Conservation (phyloP, 2,888 invertebrate species). For the Ornithoptera alexandrae region DNA sequence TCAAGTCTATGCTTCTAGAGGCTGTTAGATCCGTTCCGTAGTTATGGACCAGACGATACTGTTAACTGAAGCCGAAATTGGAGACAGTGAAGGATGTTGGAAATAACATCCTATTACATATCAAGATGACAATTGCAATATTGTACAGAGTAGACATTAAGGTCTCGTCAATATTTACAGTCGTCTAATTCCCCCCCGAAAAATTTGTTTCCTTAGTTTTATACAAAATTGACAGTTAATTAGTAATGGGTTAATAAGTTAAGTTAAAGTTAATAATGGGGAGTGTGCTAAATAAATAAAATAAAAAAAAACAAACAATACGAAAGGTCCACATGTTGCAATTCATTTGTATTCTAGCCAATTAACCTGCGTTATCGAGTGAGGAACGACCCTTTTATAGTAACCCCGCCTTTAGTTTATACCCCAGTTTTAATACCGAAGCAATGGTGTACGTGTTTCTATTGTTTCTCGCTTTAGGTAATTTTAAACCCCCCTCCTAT, state of each 20-base stretch:
- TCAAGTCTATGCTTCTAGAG: too few relatives aligned
- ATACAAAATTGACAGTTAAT: not conserved
- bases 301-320: not conserved
- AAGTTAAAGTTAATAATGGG: not conserved
- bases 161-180: too few relatives aligned
- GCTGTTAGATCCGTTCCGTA: too few relatives aligned
- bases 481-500: constrained; percentile 31
- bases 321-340: constrained; percentile 5
- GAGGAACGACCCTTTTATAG: constrained; percentile 51
- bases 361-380: constrained; percentile 54
- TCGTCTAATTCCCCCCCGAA: too few relatives aligned
- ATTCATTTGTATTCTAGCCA: constrained; percentile 45
- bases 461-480: constrained; percentile 38
- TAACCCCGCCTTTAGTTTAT: constrained; percentile 53
- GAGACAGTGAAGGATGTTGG: too few relatives aligned
- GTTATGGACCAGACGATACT: too few relatives aligned
- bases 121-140: too few relatives aligned
- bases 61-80: too few relatives aligned
- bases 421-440: constrained; percentile 29
- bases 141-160: too few relatives aligned
- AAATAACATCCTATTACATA: too few relatives aligned
- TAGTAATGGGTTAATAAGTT: too few relatives aligned
- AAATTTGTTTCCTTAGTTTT: too few relatives aligned
- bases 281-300: not conserved
- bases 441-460: constrained; percentile 30